Percentiles rank a stretch among this genome's conserved stretches.
Conservation (phyloP, 2,113 vertebrate species). For the Colinus virginianus region DNA sequence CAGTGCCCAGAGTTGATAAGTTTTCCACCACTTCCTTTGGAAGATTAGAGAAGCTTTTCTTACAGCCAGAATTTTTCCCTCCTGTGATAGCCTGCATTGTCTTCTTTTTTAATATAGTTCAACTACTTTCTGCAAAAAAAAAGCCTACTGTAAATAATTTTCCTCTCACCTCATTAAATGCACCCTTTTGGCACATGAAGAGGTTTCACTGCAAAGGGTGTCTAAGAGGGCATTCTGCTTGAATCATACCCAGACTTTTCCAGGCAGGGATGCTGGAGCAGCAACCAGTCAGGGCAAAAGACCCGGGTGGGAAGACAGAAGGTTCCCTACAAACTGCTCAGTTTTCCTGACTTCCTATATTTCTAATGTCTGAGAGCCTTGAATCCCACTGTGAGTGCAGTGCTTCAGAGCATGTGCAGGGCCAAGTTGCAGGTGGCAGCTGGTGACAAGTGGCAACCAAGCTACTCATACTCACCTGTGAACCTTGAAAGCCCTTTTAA, state of each 20-base stretch:
- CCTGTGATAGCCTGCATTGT: not conserved
- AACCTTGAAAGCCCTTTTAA: not conserved
- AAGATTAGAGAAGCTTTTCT: constrained; percentile 4
- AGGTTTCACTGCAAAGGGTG: not conserved
- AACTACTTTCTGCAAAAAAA: not conserved
- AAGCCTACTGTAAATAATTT: not conserved
- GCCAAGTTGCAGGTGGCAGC: not conserved
- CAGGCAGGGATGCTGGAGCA: not conserved
- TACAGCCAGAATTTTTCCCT: not conserved
- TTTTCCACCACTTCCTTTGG: constrained; percentile 5
- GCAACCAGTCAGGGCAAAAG: not conserved
- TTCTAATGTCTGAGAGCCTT: not conserved
- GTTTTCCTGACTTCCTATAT: not conserved
- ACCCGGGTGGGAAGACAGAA: not conserved
- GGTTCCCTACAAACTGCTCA: not conserved
- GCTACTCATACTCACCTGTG: not conserved
- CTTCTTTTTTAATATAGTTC: not conserved
- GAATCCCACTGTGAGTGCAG: not conserved
- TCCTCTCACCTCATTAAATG: not conserved
- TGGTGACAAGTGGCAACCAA: not conserved
- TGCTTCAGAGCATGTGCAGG: not conserved
- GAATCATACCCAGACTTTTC: not conserved
- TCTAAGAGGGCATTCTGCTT: not conserved
- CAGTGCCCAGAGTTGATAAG: constrained; percentile 7
- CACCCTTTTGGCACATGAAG: not conserved